Evolutionary conservation across 1,140 invertebrate species (phyloP).

Genomic region (Wiebesia pumilae): DNA sequence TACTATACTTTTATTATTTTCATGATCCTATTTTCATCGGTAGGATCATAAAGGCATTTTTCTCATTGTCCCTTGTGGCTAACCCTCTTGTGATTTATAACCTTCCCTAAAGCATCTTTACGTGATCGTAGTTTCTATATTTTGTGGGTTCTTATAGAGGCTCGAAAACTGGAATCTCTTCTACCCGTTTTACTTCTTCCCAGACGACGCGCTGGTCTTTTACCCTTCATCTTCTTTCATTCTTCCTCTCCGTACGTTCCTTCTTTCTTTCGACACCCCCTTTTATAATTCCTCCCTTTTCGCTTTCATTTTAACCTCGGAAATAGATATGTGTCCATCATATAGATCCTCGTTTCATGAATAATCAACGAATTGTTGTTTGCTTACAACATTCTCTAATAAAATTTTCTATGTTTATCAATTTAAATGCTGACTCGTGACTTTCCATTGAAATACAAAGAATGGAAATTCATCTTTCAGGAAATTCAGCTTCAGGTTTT

Average conservation of each 20-base stretch:
- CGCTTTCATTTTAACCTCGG: not conserved
- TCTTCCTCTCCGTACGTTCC: not conserved
- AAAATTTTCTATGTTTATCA: not conserved
- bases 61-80: constrained; percentile 30
- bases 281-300: not conserved
- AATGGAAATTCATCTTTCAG: not conserved
- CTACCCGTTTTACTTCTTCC: not conserved
- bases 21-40: constrained; percentile 6
- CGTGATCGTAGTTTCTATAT: constrained; percentile 48
- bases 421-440: constrained; percentile 14
- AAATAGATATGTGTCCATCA: not conserved
- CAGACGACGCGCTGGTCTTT: not conserved
- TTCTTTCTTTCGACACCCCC: not conserved
- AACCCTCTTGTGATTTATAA: constrained; percentile 55
- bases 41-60: constrained; percentile 31
- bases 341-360: not conserved
- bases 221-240: not conserved
- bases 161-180: not conserved
- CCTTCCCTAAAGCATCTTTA: constrained; percentile 48
- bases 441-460: not conserved
- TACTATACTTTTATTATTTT: not conserved
- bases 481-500: too few relatives aligned
- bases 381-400: not conserved
- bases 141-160: not conserved
- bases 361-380: not conserved